Evolutionary conservation across 2,113 vertebrate species (phyloP), one percentile per base, ranked within the genome.

Genomic region (Holacanthus passer): DNA sequence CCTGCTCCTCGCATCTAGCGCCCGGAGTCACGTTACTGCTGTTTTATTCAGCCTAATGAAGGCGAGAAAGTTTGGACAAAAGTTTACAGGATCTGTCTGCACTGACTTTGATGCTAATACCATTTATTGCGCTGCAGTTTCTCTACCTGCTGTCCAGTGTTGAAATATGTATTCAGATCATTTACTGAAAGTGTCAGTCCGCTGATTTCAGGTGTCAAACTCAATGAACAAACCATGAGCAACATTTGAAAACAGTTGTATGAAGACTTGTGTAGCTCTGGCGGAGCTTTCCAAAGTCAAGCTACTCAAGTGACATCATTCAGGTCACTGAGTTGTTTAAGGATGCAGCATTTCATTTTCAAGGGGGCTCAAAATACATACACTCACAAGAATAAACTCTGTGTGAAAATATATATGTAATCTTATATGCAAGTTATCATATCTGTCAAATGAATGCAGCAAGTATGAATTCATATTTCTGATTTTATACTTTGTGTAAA

Each of bases 41-140:
- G 70, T 73, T 87, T 89, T 20, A 80, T 74, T 70, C 58, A 8
- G 64, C 17, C 17, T 79, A 84, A 86, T 81, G 79, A 83, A 81
- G 43, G 41, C 4, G 2, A 37, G 37, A 83, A 48, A 19, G 55
- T 68, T 77, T 79, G 66, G 67, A 83, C 45, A 16, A 58, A 69
- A 7, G 43, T 69, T 69, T 74, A 60, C 27, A 66, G 41, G 47
- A 72, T 65, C 55, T 68, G n/a, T 75, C 9, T 0, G 52, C 82
- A 72, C 45, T 4, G 32, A 79, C 27, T 48, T 29, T 55, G 43
- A 65, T 73, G 73, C 68, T 74, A 82, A 77, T 82, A 65, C 63
- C 60, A 73, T 81, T 22, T 19, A 47, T 66, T 43, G 29, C 48
- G 39, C 56, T 39, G 39, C 20, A 9, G 19, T 58, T 63, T 62